These are phyloP conservation scores for Melierax canorus DNA, from an alignment of 2,113 vertebrate species.

Conservation along the genomic window DNA sequence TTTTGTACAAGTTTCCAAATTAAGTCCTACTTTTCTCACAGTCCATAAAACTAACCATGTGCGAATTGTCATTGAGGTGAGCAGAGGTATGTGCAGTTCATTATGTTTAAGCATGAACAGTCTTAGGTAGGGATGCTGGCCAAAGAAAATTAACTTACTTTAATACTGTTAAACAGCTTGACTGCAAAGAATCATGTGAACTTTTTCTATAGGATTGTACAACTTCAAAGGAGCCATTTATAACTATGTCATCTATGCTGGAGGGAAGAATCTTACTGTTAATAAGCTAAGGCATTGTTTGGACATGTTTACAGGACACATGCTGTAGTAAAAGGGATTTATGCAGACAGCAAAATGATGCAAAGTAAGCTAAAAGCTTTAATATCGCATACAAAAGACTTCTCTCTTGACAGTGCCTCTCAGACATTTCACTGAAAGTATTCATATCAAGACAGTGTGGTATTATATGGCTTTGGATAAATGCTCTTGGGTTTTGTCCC, in stretches of 20 bases:
- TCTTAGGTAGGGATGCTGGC: not conserved
- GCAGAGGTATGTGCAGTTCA: not conserved
- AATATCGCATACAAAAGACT: not conserved
- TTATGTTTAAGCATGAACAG: not conserved
- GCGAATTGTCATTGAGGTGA: not conserved
- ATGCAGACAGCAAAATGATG: conserved; percentile 16
- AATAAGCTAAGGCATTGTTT: conserved; percentile 30
- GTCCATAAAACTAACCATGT: not conserved
- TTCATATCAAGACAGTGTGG: not conserved
- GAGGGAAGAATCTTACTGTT: conserved; percentile 31
- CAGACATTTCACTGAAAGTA: not conserved
- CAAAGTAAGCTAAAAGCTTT: conserved; percentile 48
- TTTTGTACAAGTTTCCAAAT: not conserved
- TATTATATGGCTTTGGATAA: not conserved
- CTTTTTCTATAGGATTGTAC: conserved; percentile 27
- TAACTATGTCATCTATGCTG: conserved; percentile 29
- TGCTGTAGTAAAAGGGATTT: not conserved
- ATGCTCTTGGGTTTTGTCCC: not conserved
- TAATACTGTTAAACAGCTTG: conserved; percentile 34
- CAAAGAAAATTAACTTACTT: conserved; percentile 51
- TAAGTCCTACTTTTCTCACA: conserved; percentile 14
- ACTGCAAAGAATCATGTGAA: conserved; percentile 41
- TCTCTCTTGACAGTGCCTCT: not conserved
- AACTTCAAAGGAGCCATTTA: conserved; percentile 54
- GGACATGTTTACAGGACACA: conserved; percentile 25